Evolutionary conservation across 2,113 vertebrate genomes (phyloP).

Genomic region (Phyllostomus discolor): DNA sequence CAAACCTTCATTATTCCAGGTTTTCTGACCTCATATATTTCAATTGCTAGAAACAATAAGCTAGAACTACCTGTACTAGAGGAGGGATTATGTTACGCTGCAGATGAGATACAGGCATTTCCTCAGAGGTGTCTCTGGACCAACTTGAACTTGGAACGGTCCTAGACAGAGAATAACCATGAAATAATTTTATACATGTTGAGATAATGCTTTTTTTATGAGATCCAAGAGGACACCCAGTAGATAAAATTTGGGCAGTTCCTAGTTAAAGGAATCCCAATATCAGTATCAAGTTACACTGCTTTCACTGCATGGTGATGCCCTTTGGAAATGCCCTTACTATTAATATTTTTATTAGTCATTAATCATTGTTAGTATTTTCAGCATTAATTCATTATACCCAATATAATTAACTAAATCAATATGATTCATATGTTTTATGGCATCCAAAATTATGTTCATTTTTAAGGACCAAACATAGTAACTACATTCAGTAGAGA

Average conservation of each 20-base stretch:
- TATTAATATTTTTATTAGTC: background rate
- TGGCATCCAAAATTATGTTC: background rate
- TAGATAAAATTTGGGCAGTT: background rate
- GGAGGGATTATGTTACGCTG: background rate
- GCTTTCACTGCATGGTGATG: background rate
- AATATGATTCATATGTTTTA: background rate
- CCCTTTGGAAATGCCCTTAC: background rate
- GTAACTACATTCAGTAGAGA: background rate
- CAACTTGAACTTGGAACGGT: background rate
- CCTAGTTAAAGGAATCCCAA: background rate
- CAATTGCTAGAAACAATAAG: slow-evolving; percentile 32
- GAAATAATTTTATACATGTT: background rate
- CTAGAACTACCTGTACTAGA: background rate
- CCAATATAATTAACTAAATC: background rate
- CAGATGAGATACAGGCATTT: background rate
- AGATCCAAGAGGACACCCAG: background rate
- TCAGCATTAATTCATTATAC: background rate
- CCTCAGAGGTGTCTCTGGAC: background rate
- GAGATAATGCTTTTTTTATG: background rate
- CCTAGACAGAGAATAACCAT: background rate
- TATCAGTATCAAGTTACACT: background rate
- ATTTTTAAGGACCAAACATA: background rate
- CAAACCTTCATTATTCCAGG: slow-evolving; percentile 47
- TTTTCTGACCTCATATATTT: slow-evolving; percentile 23
- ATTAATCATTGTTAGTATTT: background rate